These are phyloP conservation scores for Hecatera dysodea DNA, from an alignment of 2,888 invertebrate genomes.

Conservation along the genomic window DNA sequence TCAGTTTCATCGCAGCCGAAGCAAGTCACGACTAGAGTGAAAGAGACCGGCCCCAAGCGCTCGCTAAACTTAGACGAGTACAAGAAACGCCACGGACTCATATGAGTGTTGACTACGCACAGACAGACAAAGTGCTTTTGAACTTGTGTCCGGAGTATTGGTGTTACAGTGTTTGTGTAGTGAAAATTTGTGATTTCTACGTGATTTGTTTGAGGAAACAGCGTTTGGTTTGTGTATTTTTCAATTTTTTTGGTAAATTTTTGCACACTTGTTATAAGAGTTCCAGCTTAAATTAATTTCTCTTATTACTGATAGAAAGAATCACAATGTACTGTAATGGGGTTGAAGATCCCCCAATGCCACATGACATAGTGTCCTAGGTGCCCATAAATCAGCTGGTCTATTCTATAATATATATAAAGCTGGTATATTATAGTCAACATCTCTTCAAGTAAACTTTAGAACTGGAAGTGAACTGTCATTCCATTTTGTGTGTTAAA, in stretches of 20 bases:
- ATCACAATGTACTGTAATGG: too few relatives aligned
- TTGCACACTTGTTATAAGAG: not conserved
- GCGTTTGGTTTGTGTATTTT: not conserved
- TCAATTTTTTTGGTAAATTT: not conserved
- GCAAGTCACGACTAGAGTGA: slow-evolving; percentile 92
- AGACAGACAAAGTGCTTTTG: slow-evolving; percentile 43
- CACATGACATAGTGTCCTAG: too few relatives aligned
- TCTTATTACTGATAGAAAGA: too few relatives aligned
- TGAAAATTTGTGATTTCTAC: slow-evolving; percentile 1
- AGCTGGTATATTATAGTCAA: too few relatives aligned
- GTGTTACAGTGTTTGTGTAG: slow-evolving; percentile 19
- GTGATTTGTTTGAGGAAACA: not conserved
- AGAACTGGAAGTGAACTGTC: too few relatives aligned
- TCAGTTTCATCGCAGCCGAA: slow-evolving; percentile 94
- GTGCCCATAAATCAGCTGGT: too few relatives aligned
- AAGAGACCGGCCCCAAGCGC: slow-evolving; percentile 95
- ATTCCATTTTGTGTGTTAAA: too few relatives aligned
- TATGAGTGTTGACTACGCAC: slow-evolving; percentile 85
- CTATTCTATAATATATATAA: too few relatives aligned
- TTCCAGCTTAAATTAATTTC: not conserved
- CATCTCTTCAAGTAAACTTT: too few relatives aligned
- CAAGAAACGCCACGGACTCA: slow-evolving; percentile 97
- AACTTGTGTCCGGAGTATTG: slow-evolving; percentile 38
- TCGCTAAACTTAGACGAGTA: slow-evolving; percentile 97
- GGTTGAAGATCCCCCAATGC: too few relatives aligned